phyloP scores from a whole-genome alignment of 2,888 invertebrate species.

The Caenorhabditis plicata region DNA sequence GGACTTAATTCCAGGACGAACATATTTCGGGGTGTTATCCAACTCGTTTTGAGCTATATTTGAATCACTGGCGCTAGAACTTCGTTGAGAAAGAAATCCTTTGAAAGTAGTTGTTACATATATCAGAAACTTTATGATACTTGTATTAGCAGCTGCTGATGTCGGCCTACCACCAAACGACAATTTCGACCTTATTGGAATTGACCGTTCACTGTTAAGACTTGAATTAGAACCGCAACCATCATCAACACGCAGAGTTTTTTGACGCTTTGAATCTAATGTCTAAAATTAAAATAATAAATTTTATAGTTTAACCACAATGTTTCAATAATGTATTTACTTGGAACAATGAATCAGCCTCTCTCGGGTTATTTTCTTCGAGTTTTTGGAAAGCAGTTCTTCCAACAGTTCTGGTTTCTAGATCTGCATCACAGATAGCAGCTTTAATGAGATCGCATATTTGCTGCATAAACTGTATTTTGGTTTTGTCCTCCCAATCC shows the following conservation, averaged over 20 bases:
- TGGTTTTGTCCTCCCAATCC: constrained; percentile 19
- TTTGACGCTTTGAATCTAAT: constrained; percentile 15
- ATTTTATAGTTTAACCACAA: too few relatives aligned
- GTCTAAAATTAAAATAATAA: too few relatives aligned
- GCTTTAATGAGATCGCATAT: constrained; percentile 14
- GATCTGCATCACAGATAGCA: constrained; percentile 23
- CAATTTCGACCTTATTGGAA: constrained; percentile 15
- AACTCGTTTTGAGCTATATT: too few relatives aligned
- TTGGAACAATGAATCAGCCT: constrained; percentile 18
- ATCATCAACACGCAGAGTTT: constrained; percentile 9
- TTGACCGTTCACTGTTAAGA: constrained; percentile 16
- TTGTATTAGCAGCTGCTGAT: constrained; percentile 8
- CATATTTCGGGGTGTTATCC: too few relatives aligned
- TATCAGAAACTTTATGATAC: too few relatives aligned
- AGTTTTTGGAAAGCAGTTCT: constrained; percentile 16
- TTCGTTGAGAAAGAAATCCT: constrained; percentile 23
- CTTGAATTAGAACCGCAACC: constrained; percentile 12
- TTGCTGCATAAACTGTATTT: constrained; percentile 11
- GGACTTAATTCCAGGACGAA: not conserved
- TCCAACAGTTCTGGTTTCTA: constrained; percentile 16
- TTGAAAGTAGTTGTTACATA: not conserved
- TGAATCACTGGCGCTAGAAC: constrained; percentile 27
- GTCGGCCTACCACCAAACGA: too few relatives aligned
- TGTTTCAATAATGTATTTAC: too few relatives aligned
- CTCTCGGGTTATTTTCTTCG: constrained; percentile 7